phyloP scores from a whole-genome alignment of 2,113 vertebrate genomes.

The Mus pahari region DNA sequence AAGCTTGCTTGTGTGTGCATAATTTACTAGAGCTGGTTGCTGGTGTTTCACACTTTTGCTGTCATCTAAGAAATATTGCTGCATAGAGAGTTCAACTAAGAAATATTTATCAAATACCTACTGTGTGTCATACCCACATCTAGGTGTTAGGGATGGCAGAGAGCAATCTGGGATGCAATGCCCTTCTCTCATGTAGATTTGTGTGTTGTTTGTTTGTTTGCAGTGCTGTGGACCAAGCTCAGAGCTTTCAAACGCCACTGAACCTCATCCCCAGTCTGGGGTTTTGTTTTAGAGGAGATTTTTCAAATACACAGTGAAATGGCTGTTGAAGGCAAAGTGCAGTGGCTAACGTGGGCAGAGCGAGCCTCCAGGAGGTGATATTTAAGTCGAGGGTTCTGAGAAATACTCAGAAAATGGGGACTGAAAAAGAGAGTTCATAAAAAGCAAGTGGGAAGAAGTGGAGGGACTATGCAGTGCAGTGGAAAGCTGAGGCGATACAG shows the following conservation, averaged over 20 bases:
- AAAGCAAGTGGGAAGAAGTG: neutral
- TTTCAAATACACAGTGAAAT: neutral
- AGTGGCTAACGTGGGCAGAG: neutral
- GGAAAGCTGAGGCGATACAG: neutral
- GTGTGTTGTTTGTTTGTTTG: neutral
- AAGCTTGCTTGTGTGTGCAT: neutral
- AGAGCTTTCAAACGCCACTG: neutral
- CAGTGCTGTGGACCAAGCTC: neutral
- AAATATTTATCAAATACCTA: neutral
- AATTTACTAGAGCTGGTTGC: neutral
- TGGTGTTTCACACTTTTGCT: neutral
- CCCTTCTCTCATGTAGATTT: neutral
- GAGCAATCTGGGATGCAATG: neutral
- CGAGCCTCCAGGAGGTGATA: neutral
- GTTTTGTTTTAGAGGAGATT: neutral
- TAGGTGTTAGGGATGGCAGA: neutral
- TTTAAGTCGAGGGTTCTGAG: neutral
- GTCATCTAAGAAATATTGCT: neutral
- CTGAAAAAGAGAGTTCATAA: neutral
- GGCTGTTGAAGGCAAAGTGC: neutral
- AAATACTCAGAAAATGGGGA: neutral
- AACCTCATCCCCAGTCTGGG: too few species aligned
- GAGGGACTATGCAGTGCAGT: neutral
- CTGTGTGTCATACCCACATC: neutral
- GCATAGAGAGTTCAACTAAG: neutral